A percentile compares a stretch with the other conserved stretches of the same genome.
These are phyloP conservation scores for Actinopyga echinites DNA, from an alignment of 53 echinoderm and acorn worm genomes.

Conservation along the genomic window DNA sequence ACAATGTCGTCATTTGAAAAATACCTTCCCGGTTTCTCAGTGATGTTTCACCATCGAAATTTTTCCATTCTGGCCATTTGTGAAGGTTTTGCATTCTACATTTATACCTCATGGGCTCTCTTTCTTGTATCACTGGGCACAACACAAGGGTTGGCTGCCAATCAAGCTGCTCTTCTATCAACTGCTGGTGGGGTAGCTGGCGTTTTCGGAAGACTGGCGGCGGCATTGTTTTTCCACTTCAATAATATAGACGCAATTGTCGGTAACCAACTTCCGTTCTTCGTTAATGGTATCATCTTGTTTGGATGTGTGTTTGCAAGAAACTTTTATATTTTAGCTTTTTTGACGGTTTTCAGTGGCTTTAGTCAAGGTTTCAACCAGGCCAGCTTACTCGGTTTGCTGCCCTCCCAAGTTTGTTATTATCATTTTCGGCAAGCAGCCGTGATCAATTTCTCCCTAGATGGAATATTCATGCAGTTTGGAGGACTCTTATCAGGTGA, in stretches of 20 bases:
- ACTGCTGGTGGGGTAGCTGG: background rate
- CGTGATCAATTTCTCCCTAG: background rate
- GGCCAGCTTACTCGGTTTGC: background rate
- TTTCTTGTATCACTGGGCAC: background rate
- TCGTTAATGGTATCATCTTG: background rate
- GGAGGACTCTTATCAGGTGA: background rate
- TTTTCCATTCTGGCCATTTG: background rate
- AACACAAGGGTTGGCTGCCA: background rate
- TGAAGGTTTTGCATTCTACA: background rate
- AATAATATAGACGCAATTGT: background rate
- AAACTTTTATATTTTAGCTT: background rate
- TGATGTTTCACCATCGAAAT: background rate
- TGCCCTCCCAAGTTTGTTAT: background rate
- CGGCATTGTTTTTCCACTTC: background rate
- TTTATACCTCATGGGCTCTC: background rate
- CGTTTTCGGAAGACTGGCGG: background rate
- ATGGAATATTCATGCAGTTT: background rate
- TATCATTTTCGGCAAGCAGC: background rate
- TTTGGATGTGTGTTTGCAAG: background rate
- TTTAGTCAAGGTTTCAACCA: background rate
- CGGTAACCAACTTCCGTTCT: background rate
- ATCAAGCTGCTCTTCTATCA: background rate
- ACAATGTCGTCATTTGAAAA: background rate
- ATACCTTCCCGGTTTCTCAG: background rate
- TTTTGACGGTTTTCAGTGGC: background rate